phyloP scores from a whole-genome alignment of 2,888 invertebrate species.

The Lepidonotus clava region DNA sequence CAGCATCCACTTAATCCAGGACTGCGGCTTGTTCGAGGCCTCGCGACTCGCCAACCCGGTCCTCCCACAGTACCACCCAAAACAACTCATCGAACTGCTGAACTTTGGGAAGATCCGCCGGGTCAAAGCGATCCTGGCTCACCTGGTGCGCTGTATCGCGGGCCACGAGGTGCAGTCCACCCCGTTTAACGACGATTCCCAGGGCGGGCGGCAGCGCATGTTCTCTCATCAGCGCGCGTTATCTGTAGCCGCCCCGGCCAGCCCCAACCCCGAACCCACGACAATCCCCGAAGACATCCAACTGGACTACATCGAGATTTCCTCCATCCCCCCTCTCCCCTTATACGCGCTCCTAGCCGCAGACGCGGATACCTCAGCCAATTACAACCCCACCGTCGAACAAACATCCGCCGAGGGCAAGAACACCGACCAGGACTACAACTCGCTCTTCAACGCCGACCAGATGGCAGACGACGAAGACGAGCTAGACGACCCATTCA shows the following conservation, averaged over 20 bases:
- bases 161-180: constrained; percentile 65
- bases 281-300: constrained; percentile 69
- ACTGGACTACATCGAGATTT: constrained; percentile 88
- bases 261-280: constrained; percentile 55
- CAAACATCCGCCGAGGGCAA: neutral
- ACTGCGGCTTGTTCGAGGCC: constrained; percentile 91
- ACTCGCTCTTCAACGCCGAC: constrained; percentile 87
- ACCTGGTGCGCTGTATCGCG: constrained; percentile 90
- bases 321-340: constrained; percentile 98
- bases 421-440: constrained; percentile 86
- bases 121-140: constrained; percentile 98
- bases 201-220: constrained; percentile 52
- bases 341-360: constrained; percentile 97
- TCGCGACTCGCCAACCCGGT: constrained; percentile 98
- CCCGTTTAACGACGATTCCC: constrained; percentile 64
- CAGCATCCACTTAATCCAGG: constrained; percentile 75
- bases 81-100: constrained; percentile 97
- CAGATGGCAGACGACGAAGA: constrained; percentile 87
- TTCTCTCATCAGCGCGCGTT: constrained; percentile 54
- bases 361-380: constrained; percentile 83
- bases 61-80: constrained; percentile 99
- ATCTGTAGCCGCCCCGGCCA: constrained; percentile 53
- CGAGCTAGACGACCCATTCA: constrained; percentile 77
- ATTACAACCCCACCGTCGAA: neutral
- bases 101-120: constrained; percentile 97